Base-by-base conservation (phyloP, 2,888 invertebrate genomes). In the Eucriotettix oculatus region DNA sequence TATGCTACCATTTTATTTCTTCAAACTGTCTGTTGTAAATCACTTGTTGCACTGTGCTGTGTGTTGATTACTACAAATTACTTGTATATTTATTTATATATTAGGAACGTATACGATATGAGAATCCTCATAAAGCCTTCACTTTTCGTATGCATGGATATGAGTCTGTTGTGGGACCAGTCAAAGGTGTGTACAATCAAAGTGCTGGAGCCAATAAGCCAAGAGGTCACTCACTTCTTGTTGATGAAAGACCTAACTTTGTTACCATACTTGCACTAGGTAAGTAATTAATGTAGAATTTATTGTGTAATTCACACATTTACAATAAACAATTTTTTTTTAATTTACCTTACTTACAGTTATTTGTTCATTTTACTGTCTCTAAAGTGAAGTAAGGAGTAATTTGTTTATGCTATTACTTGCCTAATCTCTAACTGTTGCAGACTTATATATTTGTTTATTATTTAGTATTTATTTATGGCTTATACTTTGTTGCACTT, bases 111-210 rank as follows among this genome's bases (percentile, higher is more conserved):
- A 76, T 81, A 66, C 79, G 96, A 56, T 97, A 93, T 71, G 85
- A 89, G 56, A 84, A 89, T 64, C 94, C 96, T 0, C 92, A 94
- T 66, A 88, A 88, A 70, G 88, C 95, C 0, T 97, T 91, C 69
- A 94, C 94, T 0, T 95, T 92, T 69, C 77, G 84, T 16, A 86
- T 92, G 77, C 87, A 93, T 70, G 90, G 89, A 66, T 94, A 87
- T 69, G 87, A 87, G 66, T 85, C 86, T 55, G 85, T 89, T 10
- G 90, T 90, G 9, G 90, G 89, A 0, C 90, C 88, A 0, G 84
- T 90, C 0, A 87, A 87, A 71, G 87, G 89, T 48, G 86, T 88
- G 65, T 88, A 88, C 70, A 73, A 71, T 61, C 81, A 82, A 60
- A 79, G 81, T 57, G 75, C 56, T 11, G 64, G 62, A 10, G 61